Evolutionary conservation across 2,888 invertebrate species (phyloP), one percentile per base, ranked within the genome.

Genomic region (Dendrolimus pini): DNA sequence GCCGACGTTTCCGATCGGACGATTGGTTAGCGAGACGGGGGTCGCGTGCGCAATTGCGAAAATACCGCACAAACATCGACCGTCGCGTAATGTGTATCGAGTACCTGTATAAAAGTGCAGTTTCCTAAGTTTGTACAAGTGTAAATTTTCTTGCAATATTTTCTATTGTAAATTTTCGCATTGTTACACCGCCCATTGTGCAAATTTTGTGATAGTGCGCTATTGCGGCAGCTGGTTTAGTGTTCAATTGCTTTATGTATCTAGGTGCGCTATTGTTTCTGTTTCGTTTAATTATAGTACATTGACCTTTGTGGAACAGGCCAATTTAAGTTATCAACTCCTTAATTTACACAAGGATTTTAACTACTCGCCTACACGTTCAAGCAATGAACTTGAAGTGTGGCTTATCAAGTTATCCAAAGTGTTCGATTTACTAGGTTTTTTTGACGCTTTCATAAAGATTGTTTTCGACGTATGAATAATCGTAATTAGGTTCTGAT

Each of bases 1-100:
- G 86, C 78, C 79, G 75, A 79, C 77, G 82, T 75, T 68, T 80
- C 77, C 70, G 85, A 77, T 75, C 85, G 87, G 84, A 78, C 87
- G 86, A 78, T 75, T 74, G 75, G 59, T 59, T 68, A 69, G 75
- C 69, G 75, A 74, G 72, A 63, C 70, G 72, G 64, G 65, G 65
- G 71, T 71, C 53, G 75, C 75, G 72, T 69, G 77, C 72, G 74
- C 69, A 67, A 67, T 69, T 65, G 72, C 78, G 70, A 80, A 80
- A 71, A 72, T 70, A 74, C 66, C 71, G 77, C 76, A 69, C 66
- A 59, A 65, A 41, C 54, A 64, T 64, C 62, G 59, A 56, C 63
- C 59, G 60, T 61, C 66, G 65, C 61, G 66, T 62, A 61, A 47
- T 18, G 56, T 42, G 14, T 8, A 10, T 53, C 18, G 12, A 53